A percentile compares a stretch with the other conserved stretches of the same genome.
Conservation (phyloP, 2,888 invertebrate species). For the Erpobdella octoculata region DNA sequence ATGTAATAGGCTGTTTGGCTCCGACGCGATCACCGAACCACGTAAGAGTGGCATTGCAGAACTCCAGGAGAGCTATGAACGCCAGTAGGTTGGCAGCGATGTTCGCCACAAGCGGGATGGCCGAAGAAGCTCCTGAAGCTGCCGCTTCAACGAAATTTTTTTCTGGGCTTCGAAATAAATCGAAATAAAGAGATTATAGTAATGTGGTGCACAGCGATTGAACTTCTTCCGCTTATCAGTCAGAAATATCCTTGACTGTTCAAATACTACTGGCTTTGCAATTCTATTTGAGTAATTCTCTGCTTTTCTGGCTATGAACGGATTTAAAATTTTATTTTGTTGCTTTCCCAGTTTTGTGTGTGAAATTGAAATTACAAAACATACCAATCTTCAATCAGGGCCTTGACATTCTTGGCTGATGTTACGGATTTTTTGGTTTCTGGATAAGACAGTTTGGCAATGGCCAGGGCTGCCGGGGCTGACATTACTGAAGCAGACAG, state of each 20-base stretch:
- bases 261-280: too few relatives aligned
- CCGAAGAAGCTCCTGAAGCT: conserved; percentile 75
- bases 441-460: conserved; percentile 38
- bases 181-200: too few relatives aligned
- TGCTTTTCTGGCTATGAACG: too few relatives aligned
- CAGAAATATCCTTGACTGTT: too few relatives aligned
- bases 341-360: background rate
- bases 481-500: conserved; percentile 89
- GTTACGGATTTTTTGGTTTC: conserved; percentile 36
- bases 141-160: conserved; percentile 82
- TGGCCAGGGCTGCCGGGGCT: conserved; percentile 77
- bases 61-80: conserved; percentile 77
- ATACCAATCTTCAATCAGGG: conserved; percentile 30
- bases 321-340: too few relatives aligned
- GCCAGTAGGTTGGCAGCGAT: conserved; percentile 86
- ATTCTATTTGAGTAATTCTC: too few relatives aligned
- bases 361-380: background rate
- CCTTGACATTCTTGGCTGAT: conserved; percentile 25
- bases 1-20: conserved; percentile 49
- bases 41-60: conserved; percentile 68
- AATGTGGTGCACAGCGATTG: too few relatives aligned
- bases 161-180: conserved; percentile 60
- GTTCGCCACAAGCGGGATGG: conserved; percentile 71
- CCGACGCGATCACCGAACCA: conserved; percentile 60
- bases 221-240: too few relatives aligned